Evolutionary conservation across 2,797 vertebrate genomes (phyloP), one percentile per base, ranked within the genome.

Genomic region (Notoglanidium macrostoma): DNA sequence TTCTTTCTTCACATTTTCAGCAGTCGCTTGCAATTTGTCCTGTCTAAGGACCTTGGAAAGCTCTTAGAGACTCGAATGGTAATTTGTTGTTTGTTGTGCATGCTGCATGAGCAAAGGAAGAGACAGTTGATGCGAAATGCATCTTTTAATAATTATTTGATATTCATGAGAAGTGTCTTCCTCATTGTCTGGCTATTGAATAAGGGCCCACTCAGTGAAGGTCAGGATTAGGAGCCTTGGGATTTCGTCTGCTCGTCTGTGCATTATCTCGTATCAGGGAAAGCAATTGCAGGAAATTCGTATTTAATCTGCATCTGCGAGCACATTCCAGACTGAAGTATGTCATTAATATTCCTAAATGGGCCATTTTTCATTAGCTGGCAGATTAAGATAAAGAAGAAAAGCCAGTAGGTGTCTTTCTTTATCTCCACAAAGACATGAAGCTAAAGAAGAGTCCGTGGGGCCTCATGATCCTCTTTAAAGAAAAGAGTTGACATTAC

Each of bases 291-390:
- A 74, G 70, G 82, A 89, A 91, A 91, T 87, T 93, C 86, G 67
- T 57, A 19, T 84, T 76, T 91, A 89, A 91, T 92, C 86, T 89
- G 82, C 89, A 89, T 90, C 87, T 77, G 67, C 63, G 63, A 89
- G 85, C 55, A 84, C 65, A 68, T 83, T 74, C 26, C 81, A 88
- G 86, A 86, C 89, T 89, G 83, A 92, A 92, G 87, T 91, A 87
- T 91, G 88, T 91, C 87, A 88, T 91, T 89, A 91, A 91, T 87
- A 90, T 92, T 90, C 86, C 84, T 91, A 89, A 87, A 89, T 77
- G 86, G 86, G 32, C 70, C 35, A 19, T 83, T 32, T 86, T 72
- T 80, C 61, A n/a, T 77, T 87, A 86, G 65, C 88, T 46, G 76
- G 67, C 55, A 91, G 92, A 92, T 91, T 92, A 91, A 87, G 90